phyloP scores from a whole-genome alignment of 2,113 vertebrate genomes.

The Siniperca knerii region DNA sequence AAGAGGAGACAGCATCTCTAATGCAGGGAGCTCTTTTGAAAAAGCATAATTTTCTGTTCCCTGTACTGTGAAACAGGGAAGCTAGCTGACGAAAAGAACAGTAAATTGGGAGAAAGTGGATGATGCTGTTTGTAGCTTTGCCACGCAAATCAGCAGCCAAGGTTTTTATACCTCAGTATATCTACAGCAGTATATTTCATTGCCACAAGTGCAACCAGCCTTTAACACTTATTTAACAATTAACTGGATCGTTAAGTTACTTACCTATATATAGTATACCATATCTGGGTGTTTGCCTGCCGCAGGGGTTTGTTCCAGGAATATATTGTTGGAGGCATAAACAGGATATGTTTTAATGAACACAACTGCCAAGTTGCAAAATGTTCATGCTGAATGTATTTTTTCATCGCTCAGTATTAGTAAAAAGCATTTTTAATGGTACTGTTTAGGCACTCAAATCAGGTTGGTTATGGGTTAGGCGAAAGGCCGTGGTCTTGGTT shows the following conservation, averaged over 20 bases:
- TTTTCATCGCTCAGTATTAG: too few species aligned
- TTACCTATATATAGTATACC: background rate
- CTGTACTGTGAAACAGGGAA: background rate
- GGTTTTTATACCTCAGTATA: background rate
- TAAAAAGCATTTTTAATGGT: too few species aligned
- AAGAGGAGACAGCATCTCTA: constrained; percentile 20
- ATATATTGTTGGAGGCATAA: background rate
- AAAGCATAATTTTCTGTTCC: constrained; percentile 16
- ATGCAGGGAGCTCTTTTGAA: constrained; percentile 34
- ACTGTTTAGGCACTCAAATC: too few species aligned
- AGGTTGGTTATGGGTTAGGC: too few species aligned
- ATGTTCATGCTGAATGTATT: background rate
- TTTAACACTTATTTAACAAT: constrained; percentile 6
- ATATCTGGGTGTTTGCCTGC: background rate
- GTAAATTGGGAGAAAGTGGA: constrained; percentile 39
- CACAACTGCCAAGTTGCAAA: background rate
- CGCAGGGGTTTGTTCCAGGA: background rate
- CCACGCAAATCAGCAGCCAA: constrained; percentile 18
- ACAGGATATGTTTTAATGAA: background rate
- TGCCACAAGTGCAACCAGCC: background rate
- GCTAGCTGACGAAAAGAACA: constrained; percentile 11
- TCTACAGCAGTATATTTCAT: background rate
- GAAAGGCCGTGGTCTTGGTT: too few species aligned
- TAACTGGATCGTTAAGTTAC: constrained; percentile 6
- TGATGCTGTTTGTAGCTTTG: constrained; percentile 23